Base-by-base conservation (phyloP, 2,113 vertebrate species). In the Podocnemis expansa region DNA sequence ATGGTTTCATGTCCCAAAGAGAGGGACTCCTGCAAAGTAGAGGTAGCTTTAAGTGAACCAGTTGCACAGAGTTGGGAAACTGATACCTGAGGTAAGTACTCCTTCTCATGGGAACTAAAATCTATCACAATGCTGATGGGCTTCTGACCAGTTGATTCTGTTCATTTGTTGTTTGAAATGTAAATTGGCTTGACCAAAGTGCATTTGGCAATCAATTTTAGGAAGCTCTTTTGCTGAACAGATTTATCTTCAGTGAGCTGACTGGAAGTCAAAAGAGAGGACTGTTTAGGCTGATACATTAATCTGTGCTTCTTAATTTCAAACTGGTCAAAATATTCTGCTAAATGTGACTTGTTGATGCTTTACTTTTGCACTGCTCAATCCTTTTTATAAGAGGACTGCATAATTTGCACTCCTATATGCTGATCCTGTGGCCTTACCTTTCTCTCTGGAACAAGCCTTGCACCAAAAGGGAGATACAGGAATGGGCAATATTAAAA, bases 11-110 rank as follows among this genome's bases (percentile, higher is more conserved):
- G 91, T 94, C 90, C 96, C 7, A 60, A 87, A 31, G 60, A 88
- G 1, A 91, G 89, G 0, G 24, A 98, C 90, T 93, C 96, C 87
- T 98, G 98, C 89, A 98, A 98, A 95, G 98, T 98, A 91, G 97
- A 98, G 95, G 97, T 96, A 43, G 95, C 98, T 88, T 96, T 97
- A 91, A 98, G 98, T 80, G 98, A 99, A 60, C 97, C 91, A 0
- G 49, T 97, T 84, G 97, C 96, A 31, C 98, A 98, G 98, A 84
- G 97, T 97, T 52, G 98, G 98, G 2, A 98, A 93, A 82, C 22
- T 96, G 81, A 97, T 89, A 43, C 97, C 98, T 86, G 38, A 92
- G 96, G 97, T 98, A 94, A 55, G 86, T 75, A n/a, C 29, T 78
- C 11, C 45, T 86, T 47, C 76, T 63, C 31, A 47, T 83, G 81